A percentile compares a stretch with the other conserved stretches of the same genome.
These are phyloP conservation scores for Zaprionus lachaisei DNA, from an alignment of 1,140 invertebrate genomes.

Conservation along the genomic window DNA sequence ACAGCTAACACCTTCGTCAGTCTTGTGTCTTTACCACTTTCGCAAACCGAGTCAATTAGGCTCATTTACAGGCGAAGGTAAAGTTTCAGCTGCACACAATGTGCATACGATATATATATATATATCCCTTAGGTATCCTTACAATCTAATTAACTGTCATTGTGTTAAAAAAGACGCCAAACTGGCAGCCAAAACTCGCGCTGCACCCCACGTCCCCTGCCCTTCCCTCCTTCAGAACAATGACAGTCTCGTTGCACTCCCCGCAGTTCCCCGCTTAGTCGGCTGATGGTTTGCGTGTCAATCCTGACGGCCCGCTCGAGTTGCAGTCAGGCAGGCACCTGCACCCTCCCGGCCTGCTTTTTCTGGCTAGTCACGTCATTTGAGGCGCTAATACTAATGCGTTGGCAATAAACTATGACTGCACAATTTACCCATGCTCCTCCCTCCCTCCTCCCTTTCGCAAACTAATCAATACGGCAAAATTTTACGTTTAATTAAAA, in stretches of 20 bases:
- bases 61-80: constrained; percentile 50
- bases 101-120: constrained; percentile 36
- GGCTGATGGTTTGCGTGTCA: constrained; percentile 67
- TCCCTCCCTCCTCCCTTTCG: constrained; percentile 32
- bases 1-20: constrained; percentile 5
- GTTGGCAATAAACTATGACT: constrained; percentile 76
- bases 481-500: constrained; percentile 82
- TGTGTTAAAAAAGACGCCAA: constrained; percentile 82
- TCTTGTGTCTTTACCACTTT: constrained; percentile 26
- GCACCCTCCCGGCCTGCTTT: not conserved
- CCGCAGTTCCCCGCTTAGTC: not conserved
- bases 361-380: constrained; percentile 63
- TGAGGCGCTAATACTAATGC: constrained; percentile 76
- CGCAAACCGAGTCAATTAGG: constrained; percentile 56
- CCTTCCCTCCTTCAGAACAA: constrained; percentile 50
- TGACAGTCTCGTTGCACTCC: constrained; percentile 51
- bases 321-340: constrained; percentile 17
- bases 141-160: constrained; percentile 82
- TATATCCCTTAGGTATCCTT: constrained; percentile 56
- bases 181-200: constrained; percentile 73
- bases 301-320: constrained; percentile 15
- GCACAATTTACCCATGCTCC: constrained; percentile 56
- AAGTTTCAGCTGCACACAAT: constrained; percentile 55
- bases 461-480: constrained; percentile 76
- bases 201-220: not conserved